Base-by-base conservation (phyloP, 2,797 vertebrate genomes). In the Gadopsis marmoratus region DNA sequence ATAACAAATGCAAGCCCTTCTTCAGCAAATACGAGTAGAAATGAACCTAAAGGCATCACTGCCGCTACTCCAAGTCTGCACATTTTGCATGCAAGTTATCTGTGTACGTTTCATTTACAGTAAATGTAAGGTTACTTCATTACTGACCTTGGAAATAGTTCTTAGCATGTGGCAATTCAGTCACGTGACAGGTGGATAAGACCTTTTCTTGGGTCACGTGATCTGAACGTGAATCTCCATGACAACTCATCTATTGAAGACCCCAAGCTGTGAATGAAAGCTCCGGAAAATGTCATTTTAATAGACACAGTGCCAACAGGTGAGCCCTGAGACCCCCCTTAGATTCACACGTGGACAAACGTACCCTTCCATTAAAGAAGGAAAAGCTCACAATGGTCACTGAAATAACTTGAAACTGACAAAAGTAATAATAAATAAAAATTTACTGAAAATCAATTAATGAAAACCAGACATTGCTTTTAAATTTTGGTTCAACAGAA, bases 21-120 rank as follows among this genome's bases (percentile, higher is more conserved):
- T 37, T 26, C 13, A 13, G 12, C 43, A 68, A 62, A 78, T 61
- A 68, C 45, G 13, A 65, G 74, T 35, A 76, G n/a, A 21, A 63
- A 21, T 62, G 31, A 33, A 58, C 10, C 16, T 13, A 13, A 56
- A 59, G 62, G 26, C 19, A 7, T 41, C 11, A 41, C 48, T 41
- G 47, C 16, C 16, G 14, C n/a, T 5, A 4, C 5, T 39, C 45
- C 35, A 53, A 26, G 31, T n/a, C n/a, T 51, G 17, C 58, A 72
- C 26, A 6, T 16, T 31, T 3, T 23, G 43, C 19, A 47, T 13
- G 11, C 33, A 58, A 45, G 12, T 16, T 31, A 17, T 55, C 14
- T 68, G 23, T 21, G n/a, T 19, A 7, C 4, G 11, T 31, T 19
- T 43, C n/a, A n/a, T 45, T 56, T 33, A 33, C 54, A 54, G 14